These are phyloP conservation scores for Solen grandis DNA, from an alignment of 1,140 invertebrate genomes.

Conservation along the genomic window DNA sequence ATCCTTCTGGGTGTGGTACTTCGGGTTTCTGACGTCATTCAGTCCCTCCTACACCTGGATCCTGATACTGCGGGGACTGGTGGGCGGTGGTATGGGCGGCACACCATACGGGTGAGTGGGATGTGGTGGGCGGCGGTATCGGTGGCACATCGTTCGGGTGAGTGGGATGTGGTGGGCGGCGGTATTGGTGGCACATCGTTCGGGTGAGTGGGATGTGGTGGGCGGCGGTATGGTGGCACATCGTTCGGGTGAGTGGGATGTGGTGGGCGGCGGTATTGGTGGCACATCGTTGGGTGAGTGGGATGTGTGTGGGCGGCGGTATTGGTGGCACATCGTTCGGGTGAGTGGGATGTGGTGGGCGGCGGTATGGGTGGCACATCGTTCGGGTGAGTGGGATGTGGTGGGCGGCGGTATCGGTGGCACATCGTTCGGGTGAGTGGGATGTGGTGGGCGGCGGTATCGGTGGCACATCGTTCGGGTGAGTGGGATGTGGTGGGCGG, in stretches of 20 bases:
- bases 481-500: too few species aligned
- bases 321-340: not conserved
- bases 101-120: slow-evolving; percentile 94
- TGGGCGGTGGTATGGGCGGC: slow-evolving; percentile 97
- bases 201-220: not conserved
- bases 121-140: not conserved
- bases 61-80: slow-evolving; percentile 92
- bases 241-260: not conserved
- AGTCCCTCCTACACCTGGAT: slow-evolving; percentile 95
- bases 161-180: not conserved
- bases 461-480: too few species aligned
- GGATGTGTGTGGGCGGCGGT: not conserved
- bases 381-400: too few species aligned
- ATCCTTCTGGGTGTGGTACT: slow-evolving; percentile 93
- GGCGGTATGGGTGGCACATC: too few species aligned
- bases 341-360: too few species aligned
- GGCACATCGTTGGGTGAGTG: not conserved
- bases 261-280: not conserved
- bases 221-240: not conserved
- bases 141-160: too few species aligned
- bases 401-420: too few species aligned
- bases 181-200: not conserved
- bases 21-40: slow-evolving; percentile 93
- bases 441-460: too few species aligned
- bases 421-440: too few species aligned